These are phyloP conservation scores for Gastrophryne carolinensis DNA, from an alignment of 2,797 vertebrate genomes.

Conservation along the genomic window DNA sequence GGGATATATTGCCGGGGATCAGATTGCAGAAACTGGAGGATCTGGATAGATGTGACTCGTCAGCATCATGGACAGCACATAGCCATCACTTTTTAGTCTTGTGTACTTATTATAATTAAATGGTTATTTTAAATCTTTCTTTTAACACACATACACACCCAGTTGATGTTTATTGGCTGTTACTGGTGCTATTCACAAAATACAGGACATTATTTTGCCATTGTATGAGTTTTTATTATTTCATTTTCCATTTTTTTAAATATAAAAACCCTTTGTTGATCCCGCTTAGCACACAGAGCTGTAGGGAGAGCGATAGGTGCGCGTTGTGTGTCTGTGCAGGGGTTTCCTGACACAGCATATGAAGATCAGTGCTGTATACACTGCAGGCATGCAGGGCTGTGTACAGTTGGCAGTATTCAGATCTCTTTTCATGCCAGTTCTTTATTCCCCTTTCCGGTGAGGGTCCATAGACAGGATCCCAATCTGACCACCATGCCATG, in stretches of 20 bases:
- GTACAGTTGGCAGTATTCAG: conserved; percentile 47
- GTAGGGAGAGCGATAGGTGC: conserved; percentile 23
- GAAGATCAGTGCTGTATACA: conserved; percentile 43
- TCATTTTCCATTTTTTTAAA: conserved; percentile 26
- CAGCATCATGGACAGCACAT: too few relatives aligned
- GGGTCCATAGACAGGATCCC: not conserved
- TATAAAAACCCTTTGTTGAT: conserved; percentile 31
- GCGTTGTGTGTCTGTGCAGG: conserved; percentile 35
- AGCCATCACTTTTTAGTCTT: too few relatives aligned
- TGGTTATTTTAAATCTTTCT: too few relatives aligned
- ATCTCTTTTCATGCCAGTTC: conserved; percentile 11
- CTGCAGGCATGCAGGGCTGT: conserved; percentile 49
- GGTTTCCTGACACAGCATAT: conserved; percentile 23
- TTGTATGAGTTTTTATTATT: conserved; percentile 39
- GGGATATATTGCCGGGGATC: too few relatives aligned
- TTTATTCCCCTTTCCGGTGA: not conserved
- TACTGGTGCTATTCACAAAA: not conserved
- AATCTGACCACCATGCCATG: conserved; percentile 15
- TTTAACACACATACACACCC: too few relatives aligned
- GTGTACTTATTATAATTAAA: too few relatives aligned
- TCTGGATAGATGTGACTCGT: too few relatives aligned
- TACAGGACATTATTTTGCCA: not conserved
- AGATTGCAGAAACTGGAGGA: too few relatives aligned
- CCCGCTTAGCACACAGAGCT: conserved; percentile 27
- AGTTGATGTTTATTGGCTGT: too few relatives aligned